A percentile compares a stretch with the other conserved stretches of the same genome.
These are phyloP conservation scores for Polymixis flavicincta DNA, from an alignment of 2,888 invertebrate genomes.

Conservation along the genomic window DNA sequence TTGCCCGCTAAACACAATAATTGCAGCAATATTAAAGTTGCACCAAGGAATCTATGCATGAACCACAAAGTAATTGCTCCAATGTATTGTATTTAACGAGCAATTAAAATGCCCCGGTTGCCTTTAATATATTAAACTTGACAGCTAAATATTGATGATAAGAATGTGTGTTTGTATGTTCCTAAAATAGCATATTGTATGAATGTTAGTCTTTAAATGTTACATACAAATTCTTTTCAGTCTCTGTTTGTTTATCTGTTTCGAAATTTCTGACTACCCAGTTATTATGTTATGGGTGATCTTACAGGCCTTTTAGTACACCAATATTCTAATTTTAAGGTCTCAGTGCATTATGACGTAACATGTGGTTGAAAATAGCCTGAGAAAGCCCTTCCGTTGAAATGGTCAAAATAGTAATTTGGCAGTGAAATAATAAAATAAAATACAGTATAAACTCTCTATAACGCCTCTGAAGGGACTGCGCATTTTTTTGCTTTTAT, in stretches of 20 bases:
- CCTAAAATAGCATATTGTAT: constrained; percentile 43
- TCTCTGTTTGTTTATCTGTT: constrained; percentile 36
- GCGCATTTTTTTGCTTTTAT: no score
- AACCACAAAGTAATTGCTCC: background rate
- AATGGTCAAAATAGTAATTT: background rate
- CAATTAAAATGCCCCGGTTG: background rate
- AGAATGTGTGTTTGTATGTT: constrained; percentile 47
- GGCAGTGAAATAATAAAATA: background rate
- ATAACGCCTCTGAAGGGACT: no score
- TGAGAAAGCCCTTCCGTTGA: background rate
- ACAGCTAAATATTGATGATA: constrained; percentile 6
- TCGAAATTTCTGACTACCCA: constrained; percentile 26
- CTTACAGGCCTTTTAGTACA: constrained; percentile 44
- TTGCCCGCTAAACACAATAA: constrained; percentile 4
- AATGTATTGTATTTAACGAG: background rate
- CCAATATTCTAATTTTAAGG: constrained; percentile 51
- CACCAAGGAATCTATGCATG: background rate
- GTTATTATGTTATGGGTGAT: constrained; percentile 36
- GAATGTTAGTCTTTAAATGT: constrained; percentile 33
- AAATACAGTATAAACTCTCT: no score
- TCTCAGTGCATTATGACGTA: constrained; percentile 38
- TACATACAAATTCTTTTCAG: constrained; percentile 48
- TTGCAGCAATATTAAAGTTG: background rate
- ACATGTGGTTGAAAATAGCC: constrained; percentile 9
- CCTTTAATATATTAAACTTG: constrained; percentile 9